Conservation (phyloP, 2,797 vertebrate genomes). For the Philypnodon macrostomus region DNA sequence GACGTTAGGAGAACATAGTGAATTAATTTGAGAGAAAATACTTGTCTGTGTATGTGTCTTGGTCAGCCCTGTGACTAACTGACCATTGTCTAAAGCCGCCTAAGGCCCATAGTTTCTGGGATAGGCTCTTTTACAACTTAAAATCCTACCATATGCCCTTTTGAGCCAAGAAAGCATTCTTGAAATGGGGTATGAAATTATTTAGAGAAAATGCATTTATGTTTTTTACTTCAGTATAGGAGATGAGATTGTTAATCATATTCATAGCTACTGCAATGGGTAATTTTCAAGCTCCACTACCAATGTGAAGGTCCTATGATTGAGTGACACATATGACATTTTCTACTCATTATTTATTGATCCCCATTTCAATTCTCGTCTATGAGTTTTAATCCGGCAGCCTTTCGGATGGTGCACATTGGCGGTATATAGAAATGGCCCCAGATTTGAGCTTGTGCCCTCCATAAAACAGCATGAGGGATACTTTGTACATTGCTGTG, state of each 20-base stretch:
- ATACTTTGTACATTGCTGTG: slow-evolving; percentile 24
- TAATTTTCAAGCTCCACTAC: slow-evolving; percentile 67
- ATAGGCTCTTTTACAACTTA: too few relatives aligned
- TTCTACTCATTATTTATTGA: slow-evolving; percentile 75
- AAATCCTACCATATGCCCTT: too few relatives aligned
- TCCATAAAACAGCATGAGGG: slow-evolving; percentile 31
- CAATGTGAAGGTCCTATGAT: slow-evolving; percentile 57
- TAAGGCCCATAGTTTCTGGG: background rate
- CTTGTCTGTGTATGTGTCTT: too few relatives aligned
- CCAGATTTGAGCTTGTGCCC: slow-evolving; percentile 21
- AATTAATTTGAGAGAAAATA: too few relatives aligned
- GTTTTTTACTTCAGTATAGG: slow-evolving; percentile 62
- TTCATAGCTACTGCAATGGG: slow-evolving; percentile 68
- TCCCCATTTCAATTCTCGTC: slow-evolving; percentile 50
- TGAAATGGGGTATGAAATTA: slow-evolving; percentile 36
- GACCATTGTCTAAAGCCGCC: slow-evolving; percentile 27
- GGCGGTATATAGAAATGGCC: slow-evolving; percentile 17
- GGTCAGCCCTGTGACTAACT: too few relatives aligned
- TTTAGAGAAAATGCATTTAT: slow-evolving; percentile 57
- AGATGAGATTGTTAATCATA: slow-evolving; percentile 75
- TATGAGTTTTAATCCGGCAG: slow-evolving; percentile 60
- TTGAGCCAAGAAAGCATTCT: slow-evolving; percentile 18
- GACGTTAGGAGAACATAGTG: too few relatives aligned
- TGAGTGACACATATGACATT: slow-evolving; percentile 72
- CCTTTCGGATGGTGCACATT: slow-evolving; percentile 11